These are phyloP conservation scores for Zeugodacus cucurbitae DNA, from an alignment of 1,140 invertebrate genomes.

Conservation along the genomic window DNA sequence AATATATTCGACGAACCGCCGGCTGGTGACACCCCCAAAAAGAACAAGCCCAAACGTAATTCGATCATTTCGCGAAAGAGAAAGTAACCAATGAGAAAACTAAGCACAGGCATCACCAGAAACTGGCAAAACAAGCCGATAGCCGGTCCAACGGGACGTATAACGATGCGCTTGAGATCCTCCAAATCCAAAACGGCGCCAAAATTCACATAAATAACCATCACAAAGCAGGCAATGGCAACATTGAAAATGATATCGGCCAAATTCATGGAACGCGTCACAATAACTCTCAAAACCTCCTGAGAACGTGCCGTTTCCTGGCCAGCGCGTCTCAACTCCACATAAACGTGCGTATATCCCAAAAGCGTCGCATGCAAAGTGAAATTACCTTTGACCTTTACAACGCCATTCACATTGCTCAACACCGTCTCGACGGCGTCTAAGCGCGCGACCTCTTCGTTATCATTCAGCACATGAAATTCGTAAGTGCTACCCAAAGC, in stretches of 20 bases:
- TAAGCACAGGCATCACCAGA: slow-evolving; percentile 88
- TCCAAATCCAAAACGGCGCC: slow-evolving; percentile 87
- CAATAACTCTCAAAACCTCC: slow-evolving; percentile 68
- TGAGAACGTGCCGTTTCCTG: slow-evolving; percentile 47
- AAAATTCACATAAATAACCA: slow-evolving; percentile 90
- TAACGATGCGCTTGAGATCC: slow-evolving; percentile 76
- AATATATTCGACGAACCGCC: slow-evolving; percentile 97
- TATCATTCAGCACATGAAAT: slow-evolving; percentile 17
- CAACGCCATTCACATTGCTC: not conserved
- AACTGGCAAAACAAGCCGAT: slow-evolving; percentile 89
- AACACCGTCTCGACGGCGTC: not conserved
- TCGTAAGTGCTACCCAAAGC: slow-evolving; percentile 9
- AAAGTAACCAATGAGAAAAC: slow-evolving; percentile 78
- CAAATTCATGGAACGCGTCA: slow-evolving; percentile 71
- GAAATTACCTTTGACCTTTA: slow-evolving; percentile 37
- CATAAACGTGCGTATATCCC: slow-evolving; percentile 44
- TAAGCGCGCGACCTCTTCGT: not conserved
- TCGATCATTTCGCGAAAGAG: slow-evolving; percentile 78
- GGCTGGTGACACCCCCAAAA: slow-evolving; percentile 89
- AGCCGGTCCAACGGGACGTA: slow-evolving; percentile 78
- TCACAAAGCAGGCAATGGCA: slow-evolving; percentile 81
- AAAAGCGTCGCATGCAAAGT: slow-evolving; percentile 44
- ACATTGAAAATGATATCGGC: slow-evolving; percentile 81
- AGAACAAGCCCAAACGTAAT: slow-evolving; percentile 89
- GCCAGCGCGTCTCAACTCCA: slow-evolving; percentile 40